Evolutionary conservation across 2,888 invertebrate genomes (phyloP), one percentile per base, ranked within the genome.

Genomic region (Agrotis puta): DNA sequence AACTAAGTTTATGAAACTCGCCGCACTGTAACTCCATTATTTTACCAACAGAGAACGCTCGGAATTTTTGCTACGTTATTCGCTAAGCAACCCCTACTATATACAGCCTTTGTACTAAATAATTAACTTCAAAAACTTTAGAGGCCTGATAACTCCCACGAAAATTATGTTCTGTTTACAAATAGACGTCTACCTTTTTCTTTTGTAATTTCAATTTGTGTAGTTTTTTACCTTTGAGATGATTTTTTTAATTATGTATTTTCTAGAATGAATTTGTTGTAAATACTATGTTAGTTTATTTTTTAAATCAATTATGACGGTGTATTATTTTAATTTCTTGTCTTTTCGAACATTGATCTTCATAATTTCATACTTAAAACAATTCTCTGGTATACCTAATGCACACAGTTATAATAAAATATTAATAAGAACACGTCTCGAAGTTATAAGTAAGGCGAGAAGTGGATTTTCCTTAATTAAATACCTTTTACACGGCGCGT

Each of bases 21-120:
- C 85, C 86, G 73, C 83, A 74, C 80, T 70, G 45, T 88, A 90
- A 90, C 88, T 87, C 84, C 76, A 84, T 90, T 89, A 88, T 78
- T 83, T 77, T 82, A 74, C 81, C 82, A 74, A 70, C 70, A 72
- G 74, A 65, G 62, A 80, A 77, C 67, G 79, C 54, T 70, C 48
- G 64, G 27, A 64, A 82, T 81, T 86, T 86, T 78, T 81, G 64
- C 70, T 78, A 69, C 70, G 56, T 67, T 72, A 64, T 75, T 56
- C 58, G 59, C 69, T 67, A 74, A 73, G 73, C 61, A 63, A 48
- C 22, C 48, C 47, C 56, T 48, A 66, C 57, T 72, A 67, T 57
- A 61, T 62, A 64, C 51, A 64, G 47, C 69, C 64, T 68, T 80
- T 69, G 66, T 70, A 62, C 62, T 69, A 61, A 66, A 81, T 74